These are phyloP conservation scores for Oryzias sinensis DNA, from an alignment of 2,797 vertebrate species.

Conservation along the genomic window DNA sequence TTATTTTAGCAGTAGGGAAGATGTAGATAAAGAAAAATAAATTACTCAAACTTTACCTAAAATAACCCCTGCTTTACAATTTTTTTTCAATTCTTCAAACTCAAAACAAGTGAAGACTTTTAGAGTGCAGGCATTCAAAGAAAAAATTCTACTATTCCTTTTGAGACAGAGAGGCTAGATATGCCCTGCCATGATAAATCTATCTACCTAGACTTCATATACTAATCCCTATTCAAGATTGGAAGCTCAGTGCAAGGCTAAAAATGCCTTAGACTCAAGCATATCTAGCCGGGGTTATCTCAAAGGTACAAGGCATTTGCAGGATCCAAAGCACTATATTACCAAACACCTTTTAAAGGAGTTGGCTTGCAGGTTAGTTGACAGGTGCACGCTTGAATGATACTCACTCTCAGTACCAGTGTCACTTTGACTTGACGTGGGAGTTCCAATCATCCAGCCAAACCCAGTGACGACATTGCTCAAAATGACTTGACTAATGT, in stretches of 20 bases:
- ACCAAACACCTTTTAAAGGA: conserved; percentile 42
- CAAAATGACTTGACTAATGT: conserved; percentile 26
- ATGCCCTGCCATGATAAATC: conserved; percentile 35
- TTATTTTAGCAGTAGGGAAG: conserved; percentile 52
- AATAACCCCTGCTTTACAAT: conserved; percentile 48
- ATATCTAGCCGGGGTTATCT: conserved; percentile 9
- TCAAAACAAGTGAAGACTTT: conserved; percentile 38
- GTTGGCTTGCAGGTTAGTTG: conserved; percentile 30
- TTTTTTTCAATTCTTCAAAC: conserved; percentile 41
- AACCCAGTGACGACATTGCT: conserved; percentile 25
- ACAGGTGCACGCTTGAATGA: conserved; percentile 46
- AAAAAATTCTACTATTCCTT: conserved; percentile 5
- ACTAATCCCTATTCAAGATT: conserved; percentile 45
- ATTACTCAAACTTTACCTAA: conserved; percentile 38
- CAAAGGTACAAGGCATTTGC: conserved; percentile 28
- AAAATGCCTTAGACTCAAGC: conserved; percentile 45
- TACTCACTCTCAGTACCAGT: conserved; percentile 29
- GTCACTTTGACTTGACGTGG: conserved; percentile 38
- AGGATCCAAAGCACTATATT: conserved; percentile 27
- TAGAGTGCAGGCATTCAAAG: conserved; percentile 2
- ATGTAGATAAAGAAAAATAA: conserved; percentile 55
- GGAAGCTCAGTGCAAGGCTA: conserved; percentile 48
- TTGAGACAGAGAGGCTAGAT: conserved; percentile 28
- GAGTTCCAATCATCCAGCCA: conserved; percentile 20
- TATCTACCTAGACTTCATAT: conserved; percentile 29